A percentile compares a stretch with the other conserved stretches of the same genome.
Evolutionary conservation across 2,888 invertebrate genomes (phyloP).

Genomic region (Helleia helle): DNA sequence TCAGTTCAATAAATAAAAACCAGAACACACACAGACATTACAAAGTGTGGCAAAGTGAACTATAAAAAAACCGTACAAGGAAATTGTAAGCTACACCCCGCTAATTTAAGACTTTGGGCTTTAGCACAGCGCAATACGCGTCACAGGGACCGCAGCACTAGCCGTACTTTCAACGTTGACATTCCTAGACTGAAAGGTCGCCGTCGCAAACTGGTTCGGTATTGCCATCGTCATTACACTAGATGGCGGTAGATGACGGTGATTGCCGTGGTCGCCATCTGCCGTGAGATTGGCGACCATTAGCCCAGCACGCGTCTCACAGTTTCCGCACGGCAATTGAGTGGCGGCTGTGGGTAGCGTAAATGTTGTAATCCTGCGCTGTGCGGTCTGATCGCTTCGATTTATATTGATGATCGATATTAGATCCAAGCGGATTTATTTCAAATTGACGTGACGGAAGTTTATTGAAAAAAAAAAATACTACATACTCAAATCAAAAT

Average conservation of each 20-base stretch:
- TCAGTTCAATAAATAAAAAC: no score
- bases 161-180: constrained; percentile 48
- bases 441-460: no score
- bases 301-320: constrained; percentile 42
- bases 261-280: constrained; percentile 32
- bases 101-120: constrained; percentile 4
- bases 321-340: constrained; percentile 29
- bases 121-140: neutral
- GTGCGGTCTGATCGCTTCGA: constrained; percentile 9
- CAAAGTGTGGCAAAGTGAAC: no score
- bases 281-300: constrained; percentile 41
- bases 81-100: constrained; percentile 36
- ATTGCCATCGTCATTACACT: constrained; percentile 31
- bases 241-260: constrained; percentile 35
- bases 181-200: constrained; percentile 42
- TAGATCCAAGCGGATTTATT: no score
- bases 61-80: constrained; percentile 28
- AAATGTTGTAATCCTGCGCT: constrained; percentile 28
- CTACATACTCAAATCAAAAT: no score
- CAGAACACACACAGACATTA: no score
- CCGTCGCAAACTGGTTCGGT: constrained; percentile 39
- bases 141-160: constrained; percentile 19
- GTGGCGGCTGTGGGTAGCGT: constrained; percentile 30
- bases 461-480: no score
- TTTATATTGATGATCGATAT: constrained; percentile 21